Evolutionary conservation across 2,113 vertebrate species (phyloP), one percentile per base, ranked within the genome.

Genomic region (Acrocephalus kingi): DNA sequence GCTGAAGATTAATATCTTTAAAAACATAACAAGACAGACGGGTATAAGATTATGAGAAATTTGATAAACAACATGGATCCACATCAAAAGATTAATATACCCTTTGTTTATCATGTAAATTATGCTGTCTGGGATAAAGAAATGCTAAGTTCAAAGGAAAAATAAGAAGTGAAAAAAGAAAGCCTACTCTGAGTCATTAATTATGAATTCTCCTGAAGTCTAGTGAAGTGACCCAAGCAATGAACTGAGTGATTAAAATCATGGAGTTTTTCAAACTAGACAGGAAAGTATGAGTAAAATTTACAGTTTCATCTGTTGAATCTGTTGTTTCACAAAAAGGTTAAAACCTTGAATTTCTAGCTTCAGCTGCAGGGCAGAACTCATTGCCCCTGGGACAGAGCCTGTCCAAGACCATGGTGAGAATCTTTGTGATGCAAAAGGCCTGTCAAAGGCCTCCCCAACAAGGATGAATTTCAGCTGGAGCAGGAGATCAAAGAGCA

Each of bases 61-160:
- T 35, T 76, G 63, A 88, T 90, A 43, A 93, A 89, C 54, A 78
- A 41, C 46, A 28, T 8, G 25, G 8, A 46, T 87, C 63, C 54
- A 62, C 51, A 83, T 69, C 78, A 96, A 94, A 96, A 87, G 25
- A 83, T 48, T 84, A 84, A 51, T 79, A 72, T 58, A 25, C 6
- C 13, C 54, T 76, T 95, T 94, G 11, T 89, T 92, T 49, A 75
- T 91, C 66, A 83, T 69, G 84, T 69, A 95, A 89, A 91, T 87
- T 5, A 41, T 31, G 22, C 41, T 91, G 41, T 64, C 49, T 95
- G 63, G 15, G 62, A 52, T 22, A 69, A 5, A 56, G 45, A 89
- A 82, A 63, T 51, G 8, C 1, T 30, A 76, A 91, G 71, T 94
- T 95, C 93, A 95, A 94, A 96, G 87, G 9, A 91, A 96, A 90